Evolutionary conservation across 2,888 invertebrate genomes (phyloP).

Genomic region (Carterocephalus palaemon): DNA sequence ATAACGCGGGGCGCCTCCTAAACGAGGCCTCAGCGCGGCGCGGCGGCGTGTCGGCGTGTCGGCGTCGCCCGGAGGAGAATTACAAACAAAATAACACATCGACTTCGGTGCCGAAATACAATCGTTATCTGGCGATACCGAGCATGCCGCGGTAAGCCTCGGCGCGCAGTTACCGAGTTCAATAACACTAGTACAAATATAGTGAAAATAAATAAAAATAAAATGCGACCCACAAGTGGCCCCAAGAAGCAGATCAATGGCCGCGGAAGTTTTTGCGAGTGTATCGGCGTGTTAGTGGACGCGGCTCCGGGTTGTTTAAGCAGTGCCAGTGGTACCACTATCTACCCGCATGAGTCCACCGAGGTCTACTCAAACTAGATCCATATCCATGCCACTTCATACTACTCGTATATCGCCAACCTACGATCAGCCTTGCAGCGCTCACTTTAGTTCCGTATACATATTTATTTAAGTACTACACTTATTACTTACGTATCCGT

Average conservation of each 20-base stretch:
- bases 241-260: conserved; percentile 52
- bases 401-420: no score
- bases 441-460: no score
- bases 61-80: conserved; percentile 46
- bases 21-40: conserved; percentile 60
- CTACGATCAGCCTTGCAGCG: no score
- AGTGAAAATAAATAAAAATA: conserved; percentile 47
- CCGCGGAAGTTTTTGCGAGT: conserved; percentile 58
- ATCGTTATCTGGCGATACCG: conserved; percentile 59
- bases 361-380: no score
- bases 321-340: background rate
- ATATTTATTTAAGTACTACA: no score
- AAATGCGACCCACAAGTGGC: conserved; percentile 49
- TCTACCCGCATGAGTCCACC: background rate
- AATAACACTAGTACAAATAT: conserved; percentile 49
- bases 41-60: conserved; percentile 40
- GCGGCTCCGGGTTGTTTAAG: conserved; percentile 24
- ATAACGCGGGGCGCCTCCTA: conserved; percentile 69
- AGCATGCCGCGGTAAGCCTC: conserved; percentile 33
- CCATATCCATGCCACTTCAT: no score
- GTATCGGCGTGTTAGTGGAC: conserved; percentile 47
- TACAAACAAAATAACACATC: conserved; percentile 63
- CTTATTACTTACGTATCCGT: no score
- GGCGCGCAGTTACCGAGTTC: conserved; percentile 40
- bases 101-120: conserved; percentile 37